phyloP scores from a whole-genome alignment of 2,888 invertebrate genomes.

The Limnephilus auricula region DNA sequence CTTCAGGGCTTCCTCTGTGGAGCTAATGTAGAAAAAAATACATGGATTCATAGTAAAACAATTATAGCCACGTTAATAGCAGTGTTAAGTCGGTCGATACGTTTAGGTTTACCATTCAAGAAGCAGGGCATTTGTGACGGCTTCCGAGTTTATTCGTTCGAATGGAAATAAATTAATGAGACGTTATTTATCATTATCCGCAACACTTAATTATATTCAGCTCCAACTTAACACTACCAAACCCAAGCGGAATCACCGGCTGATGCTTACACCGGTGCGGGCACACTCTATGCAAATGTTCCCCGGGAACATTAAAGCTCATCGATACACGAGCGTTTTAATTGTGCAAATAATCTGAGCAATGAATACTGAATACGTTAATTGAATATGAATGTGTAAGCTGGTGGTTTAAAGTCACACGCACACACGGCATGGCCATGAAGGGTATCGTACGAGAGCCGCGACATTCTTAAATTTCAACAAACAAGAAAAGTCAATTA shows the following conservation, averaged over 20 bases:
- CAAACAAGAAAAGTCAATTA: conserved; percentile 79
- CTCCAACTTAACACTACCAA: neutral
- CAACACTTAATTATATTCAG: neutral
- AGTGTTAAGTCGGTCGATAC: neutral
- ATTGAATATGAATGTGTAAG: conserved; percentile 44
- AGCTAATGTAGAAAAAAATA: no score
- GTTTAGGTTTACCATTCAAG: neutral
- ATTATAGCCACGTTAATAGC: neutral
- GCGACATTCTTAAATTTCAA: conserved; percentile 68
- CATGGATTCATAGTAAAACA: neutral
- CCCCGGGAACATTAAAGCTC: conserved; percentile 28
- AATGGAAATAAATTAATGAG: neutral
- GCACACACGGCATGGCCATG: conserved; percentile 42
- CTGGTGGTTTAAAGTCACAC: neutral
- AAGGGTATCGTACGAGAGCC: conserved; percentile 5
- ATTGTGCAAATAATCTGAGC: conserved; percentile 35
- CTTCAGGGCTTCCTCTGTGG: no score
- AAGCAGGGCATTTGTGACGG: neutral
- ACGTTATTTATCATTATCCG: neutral
- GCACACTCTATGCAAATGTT: conserved; percentile 32
- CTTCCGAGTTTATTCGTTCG: neutral
- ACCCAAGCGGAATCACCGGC: neutral
- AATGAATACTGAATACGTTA: conserved; percentile 47
- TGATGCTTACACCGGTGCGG: neutral
- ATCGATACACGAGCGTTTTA: conserved; percentile 41